A percentile compares a stretch with the other conserved stretches of the same genome.
These are phyloP conservation scores for Andrena hattorfiana DNA, from an alignment of 2,888 invertebrate genomes.

Conservation along the genomic window DNA sequence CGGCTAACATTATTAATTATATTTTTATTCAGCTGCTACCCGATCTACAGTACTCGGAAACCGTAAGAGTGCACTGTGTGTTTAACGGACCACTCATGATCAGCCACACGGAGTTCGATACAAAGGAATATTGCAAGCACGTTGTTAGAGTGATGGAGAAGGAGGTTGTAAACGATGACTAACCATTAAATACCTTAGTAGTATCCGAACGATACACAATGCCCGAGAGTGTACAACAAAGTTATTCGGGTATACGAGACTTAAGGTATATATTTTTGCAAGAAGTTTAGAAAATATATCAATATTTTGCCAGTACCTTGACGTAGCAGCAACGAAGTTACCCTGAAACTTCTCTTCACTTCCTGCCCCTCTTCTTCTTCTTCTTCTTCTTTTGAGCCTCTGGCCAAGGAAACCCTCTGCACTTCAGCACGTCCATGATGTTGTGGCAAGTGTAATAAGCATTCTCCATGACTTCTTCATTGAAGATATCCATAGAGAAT, in stretches of 20 bases:
- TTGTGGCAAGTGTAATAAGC: slow-evolving; percentile 97
- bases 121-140: slow-evolving; percentile 70
- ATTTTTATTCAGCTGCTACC: slow-evolving; percentile 88
- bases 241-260: background rate
- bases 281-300: background rate
- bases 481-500: slow-evolving; percentile 93
- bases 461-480: slow-evolving; percentile 96
- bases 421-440: slow-evolving; percentile 94
- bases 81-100: slow-evolving; percentile 89
- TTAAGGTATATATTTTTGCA: slow-evolving; percentile 27
- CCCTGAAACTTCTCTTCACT: slow-evolving; percentile 78
- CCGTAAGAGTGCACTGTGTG: slow-evolving; percentile 91
- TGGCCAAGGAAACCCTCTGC: slow-evolving; percentile 95
- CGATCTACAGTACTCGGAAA: slow-evolving; percentile 89
- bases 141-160: slow-evolving; percentile 27
- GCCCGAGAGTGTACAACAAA: background rate
- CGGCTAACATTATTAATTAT: slow-evolving; percentile 7
- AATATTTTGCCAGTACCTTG: slow-evolving; percentile 31
- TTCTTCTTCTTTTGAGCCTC: slow-evolving; percentile 95
- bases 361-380: slow-evolving; percentile 91
- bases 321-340: background rate
- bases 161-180: slow-evolving; percentile 2
- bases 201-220: background rate
- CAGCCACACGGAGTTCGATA: slow-evolving; percentile 84
- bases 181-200: slow-evolving; percentile 1